phyloP scores from a whole-genome alignment of 1,140 invertebrate genomes.

The Drosophila persimilis region DNA sequence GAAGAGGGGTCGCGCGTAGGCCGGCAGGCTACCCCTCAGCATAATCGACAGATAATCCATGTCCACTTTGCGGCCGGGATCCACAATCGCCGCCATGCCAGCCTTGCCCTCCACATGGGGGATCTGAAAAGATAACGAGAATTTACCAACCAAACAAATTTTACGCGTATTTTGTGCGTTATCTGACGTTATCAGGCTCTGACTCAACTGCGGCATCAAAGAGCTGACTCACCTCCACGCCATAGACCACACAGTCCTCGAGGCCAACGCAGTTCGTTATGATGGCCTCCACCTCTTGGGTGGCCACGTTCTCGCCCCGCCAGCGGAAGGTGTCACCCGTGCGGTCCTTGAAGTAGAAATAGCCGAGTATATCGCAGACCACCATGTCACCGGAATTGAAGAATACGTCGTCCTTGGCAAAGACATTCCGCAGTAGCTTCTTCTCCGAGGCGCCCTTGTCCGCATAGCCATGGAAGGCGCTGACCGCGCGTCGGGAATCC shows the following conservation, averaged over 20 bases:
- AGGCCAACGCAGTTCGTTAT: conserved; percentile 91
- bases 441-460: conserved; percentile 95
- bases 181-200: conserved; percentile 12
- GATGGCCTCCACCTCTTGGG: conserved; percentile 97
- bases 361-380: conserved; percentile 94
- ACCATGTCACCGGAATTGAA: conserved; percentile 98
- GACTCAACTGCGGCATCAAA: conserved; percentile 6
- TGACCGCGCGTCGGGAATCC: conserved; percentile 87
- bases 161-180: conserved; percentile 15
- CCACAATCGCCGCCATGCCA: conserved; percentile 97
- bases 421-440: conserved; percentile 95
- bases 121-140: conserved; percentile 84
- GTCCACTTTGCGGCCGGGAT: conserved; percentile 88
- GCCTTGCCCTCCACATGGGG: conserved; percentile 94
- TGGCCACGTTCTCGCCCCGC: conserved; percentile 98
- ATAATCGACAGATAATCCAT: conserved; percentile 86
- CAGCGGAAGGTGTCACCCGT: conserved; percentile 98
- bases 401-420: conserved; percentile 92
- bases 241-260: conserved; percentile 91
- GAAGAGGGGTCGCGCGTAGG: conserved; percentile 95
- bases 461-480: conserved; percentile 92
- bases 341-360: conserved; percentile 97
- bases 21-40: conserved; percentile 88
- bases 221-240: conserved; percentile 89
- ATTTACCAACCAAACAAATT: conserved; percentile 7